Conservation (phyloP, 2,888 invertebrate genomes). For the Patella ulyssiponensis region DNA sequence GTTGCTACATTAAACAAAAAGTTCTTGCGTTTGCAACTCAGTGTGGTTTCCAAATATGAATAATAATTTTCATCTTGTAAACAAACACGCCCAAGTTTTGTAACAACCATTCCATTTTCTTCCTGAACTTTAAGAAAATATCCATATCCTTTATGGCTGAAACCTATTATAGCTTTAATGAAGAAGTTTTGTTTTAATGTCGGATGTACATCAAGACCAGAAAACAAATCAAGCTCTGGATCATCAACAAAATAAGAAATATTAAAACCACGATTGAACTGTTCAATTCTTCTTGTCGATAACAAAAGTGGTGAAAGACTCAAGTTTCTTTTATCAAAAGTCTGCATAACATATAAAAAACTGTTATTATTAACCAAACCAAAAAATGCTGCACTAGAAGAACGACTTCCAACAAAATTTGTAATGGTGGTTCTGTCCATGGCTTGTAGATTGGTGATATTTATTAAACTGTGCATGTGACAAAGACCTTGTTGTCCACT, state of each 20-base stretch:
- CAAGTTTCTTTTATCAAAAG: slow-evolving; percentile 41
- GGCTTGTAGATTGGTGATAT: slow-evolving; percentile 31
- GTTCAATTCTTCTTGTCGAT: slow-evolving; percentile 34
- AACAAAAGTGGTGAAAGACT: slow-evolving; percentile 37
- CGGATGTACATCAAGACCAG: slow-evolving; percentile 27
- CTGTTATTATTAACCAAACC: not conserved
- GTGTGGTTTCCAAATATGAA: slow-evolving; percentile 69
- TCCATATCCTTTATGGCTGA: slow-evolving; percentile 54
- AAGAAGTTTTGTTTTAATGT: slow-evolving; percentile 23
- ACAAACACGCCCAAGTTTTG: slow-evolving; percentile 67
- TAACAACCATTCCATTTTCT: slow-evolving; percentile 37
- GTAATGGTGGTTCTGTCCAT: slow-evolving; percentile 11
- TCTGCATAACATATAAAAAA: slow-evolving; percentile 45
- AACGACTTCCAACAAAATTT: slow-evolving; percentile 32
- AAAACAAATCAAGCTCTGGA: not conserved
- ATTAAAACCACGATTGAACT: not conserved
- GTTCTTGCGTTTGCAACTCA: slow-evolving; percentile 47
- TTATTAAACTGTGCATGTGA: slow-evolving; percentile 34
- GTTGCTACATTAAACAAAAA: slow-evolving; percentile 44
- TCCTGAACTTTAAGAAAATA: slow-evolving; percentile 65
- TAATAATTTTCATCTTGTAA: slow-evolving; percentile 55
- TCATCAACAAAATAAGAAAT: slow-evolving; percentile 22
- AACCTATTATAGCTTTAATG: slow-evolving; percentile 63
- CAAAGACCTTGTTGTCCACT: slow-evolving; percentile 48
- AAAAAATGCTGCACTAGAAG: slow-evolving; percentile 31